phyloP scores from a whole-genome alignment of 2,113 vertebrate genomes.

The Natator depressus region DNA sequence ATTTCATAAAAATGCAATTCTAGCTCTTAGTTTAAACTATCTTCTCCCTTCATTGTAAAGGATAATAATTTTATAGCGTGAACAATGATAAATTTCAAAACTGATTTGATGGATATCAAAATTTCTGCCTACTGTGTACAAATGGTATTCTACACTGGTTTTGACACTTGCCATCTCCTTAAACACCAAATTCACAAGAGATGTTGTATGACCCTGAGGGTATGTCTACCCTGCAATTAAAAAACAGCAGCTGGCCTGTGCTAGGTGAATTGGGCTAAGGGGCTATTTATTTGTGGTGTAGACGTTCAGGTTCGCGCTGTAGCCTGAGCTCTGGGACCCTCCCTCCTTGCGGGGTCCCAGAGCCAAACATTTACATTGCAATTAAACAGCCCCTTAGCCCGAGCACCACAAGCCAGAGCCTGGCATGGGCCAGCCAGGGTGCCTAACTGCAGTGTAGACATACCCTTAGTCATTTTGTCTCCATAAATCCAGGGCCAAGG shows the following conservation, averaged over 20 bases:
- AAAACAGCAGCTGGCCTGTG: neutral
- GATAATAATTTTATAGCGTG: neutral
- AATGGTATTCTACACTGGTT: neutral
- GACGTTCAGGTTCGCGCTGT: neutral
- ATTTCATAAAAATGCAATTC: neutral
- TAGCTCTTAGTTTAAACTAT: neutral
- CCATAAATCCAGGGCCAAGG: neutral
- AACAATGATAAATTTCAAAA: neutral
- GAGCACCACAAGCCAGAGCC: too few relatives aligned
- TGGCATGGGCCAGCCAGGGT: too few relatives aligned
- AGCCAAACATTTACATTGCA: neutral
- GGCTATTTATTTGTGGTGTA: neutral
- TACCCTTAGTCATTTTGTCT: neutral
- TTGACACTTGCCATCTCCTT: neutral
- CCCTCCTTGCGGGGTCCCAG: neutral
- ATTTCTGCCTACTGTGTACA: neutral
- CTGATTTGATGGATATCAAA: neutral
- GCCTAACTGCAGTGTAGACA: too few relatives aligned
- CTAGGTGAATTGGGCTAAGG: neutral
- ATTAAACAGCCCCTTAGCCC: too few relatives aligned
- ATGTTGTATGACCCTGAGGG: neutral
- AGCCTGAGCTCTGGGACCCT: neutral
- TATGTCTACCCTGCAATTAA: neutral
- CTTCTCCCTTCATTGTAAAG: neutral
- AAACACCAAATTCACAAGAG: neutral